Evolutionary conservation across 2,888 invertebrate species (phyloP), one percentile per base, ranked within the genome.

Genomic region (Cyaniris semiargus): DNA sequence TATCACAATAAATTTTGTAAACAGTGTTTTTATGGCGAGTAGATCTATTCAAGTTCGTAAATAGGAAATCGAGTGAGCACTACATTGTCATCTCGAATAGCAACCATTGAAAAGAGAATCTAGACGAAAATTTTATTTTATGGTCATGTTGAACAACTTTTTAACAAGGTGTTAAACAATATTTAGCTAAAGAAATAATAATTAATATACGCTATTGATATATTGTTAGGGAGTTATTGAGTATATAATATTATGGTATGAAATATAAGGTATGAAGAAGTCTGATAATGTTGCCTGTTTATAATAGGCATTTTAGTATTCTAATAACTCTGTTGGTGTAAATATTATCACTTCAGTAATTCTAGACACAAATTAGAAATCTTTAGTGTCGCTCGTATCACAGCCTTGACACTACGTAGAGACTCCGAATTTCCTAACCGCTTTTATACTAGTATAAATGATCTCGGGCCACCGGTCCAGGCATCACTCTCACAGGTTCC

Each of bases 391-490:
- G 83, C 38, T 18, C 71, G 38, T 71, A 34, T 71, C 15, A 81
- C 83, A 87, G 88, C 92, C 92, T 91, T 90, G 91, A 89, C 87
- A 85, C 86, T 88, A 85, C 83, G 85, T 81, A 83, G 91, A 89
- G 87, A 85, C 86, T 87, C 85, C 83, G 85, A 81, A 83, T 92
- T 92, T 87, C 91, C 84, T 86, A 90, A 92, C 84, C 84, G 82
- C 80, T 79, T 81, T 83, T 80, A 81, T 81, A 81, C 83, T 82
- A 85, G 87, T 92, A 92, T 93, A 92, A 90, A 93, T 91, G 89
- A 89, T 90, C 88, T 87, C 86, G 85, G 83, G 6, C 77, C 81
- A 82, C 80, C 85, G 82, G 85, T 83, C 85, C 82, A 86, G 84
- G 81, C 86, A 91, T 90, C 92, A 93, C 89, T 92, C 91, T 18